These are phyloP conservation scores for Rhinatrema bivittatum DNA, from an alignment of 2,797 vertebrate genomes.

Conservation along the genomic window DNA sequence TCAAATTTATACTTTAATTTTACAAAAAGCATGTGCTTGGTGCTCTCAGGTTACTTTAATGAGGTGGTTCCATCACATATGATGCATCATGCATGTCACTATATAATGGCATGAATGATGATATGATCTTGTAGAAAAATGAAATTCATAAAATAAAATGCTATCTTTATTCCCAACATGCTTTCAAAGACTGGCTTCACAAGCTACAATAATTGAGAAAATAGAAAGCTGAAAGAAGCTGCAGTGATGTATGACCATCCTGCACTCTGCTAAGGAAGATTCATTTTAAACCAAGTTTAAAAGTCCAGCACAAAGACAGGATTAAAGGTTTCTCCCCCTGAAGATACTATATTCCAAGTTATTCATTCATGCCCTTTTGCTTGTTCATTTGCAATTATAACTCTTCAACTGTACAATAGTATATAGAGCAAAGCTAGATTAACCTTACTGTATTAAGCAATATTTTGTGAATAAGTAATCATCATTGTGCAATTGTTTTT, in stretches of 20 bases:
- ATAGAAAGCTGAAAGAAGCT: conserved; percentile 8
- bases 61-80: neutral
- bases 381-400: neutral
- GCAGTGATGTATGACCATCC: neutral
- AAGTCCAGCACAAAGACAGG: conserved; percentile 4
- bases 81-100: neutral
- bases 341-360: neutral
- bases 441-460: neutral
- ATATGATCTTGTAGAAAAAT: conserved; percentile 3
- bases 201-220: conserved; percentile 9
- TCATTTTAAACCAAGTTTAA: conserved; percentile 8
- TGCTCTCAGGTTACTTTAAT: neutral
- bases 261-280: conserved; percentile 3
- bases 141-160: conserved; percentile 7
- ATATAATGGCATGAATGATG: conserved; percentile 6
- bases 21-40: neutral
- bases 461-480: neutral
- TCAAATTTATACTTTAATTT: conserved; percentile 1
- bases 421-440: conserved; percentile 1
- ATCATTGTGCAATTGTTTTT: neutral
- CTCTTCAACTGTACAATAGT: neutral
- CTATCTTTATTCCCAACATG: neutral
- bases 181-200: neutral
- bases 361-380: conserved; percentile 2
- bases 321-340: conserved; percentile 6